Conservation (phyloP, 1,140 invertebrate genomes). For the honey bee (Apis mellifera) region DNA sequence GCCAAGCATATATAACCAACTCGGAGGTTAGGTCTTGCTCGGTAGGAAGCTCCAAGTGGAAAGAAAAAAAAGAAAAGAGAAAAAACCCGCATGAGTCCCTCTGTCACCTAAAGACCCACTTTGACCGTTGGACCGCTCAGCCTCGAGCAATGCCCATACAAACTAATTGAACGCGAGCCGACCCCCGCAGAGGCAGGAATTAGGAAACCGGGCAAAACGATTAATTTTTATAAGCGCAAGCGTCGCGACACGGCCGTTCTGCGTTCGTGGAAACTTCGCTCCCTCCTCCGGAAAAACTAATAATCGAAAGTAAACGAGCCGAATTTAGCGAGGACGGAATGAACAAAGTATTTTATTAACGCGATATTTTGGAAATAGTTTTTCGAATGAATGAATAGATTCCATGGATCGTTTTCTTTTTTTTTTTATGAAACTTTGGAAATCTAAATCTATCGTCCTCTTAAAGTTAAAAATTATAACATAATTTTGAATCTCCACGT, state of each 20-base stretch:
- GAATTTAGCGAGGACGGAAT: background rate
- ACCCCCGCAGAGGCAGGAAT: conserved; percentile 64
- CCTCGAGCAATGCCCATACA: conserved; percentile 61
- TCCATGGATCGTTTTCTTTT: too few relatives aligned
- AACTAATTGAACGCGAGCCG: conserved; percentile 67
- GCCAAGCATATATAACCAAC: background rate
- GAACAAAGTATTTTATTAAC: too few relatives aligned
- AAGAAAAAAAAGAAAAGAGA: background rate
- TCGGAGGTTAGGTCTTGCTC: conserved; percentile 20
- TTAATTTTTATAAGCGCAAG: conserved; percentile 69
- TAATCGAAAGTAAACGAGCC: conserved; percentile 25
- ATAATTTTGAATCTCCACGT: too few relatives aligned
- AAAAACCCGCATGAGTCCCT: conserved; percentile 68
- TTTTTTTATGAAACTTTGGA: background rate
- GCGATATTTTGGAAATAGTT: background rate
- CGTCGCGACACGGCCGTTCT: conserved; percentile 31
- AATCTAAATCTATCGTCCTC: background rate
- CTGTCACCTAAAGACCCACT: conserved; percentile 62
- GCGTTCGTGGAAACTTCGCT: conserved; percentile 38
- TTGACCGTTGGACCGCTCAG: conserved; percentile 28
- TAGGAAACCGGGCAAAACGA: conserved; percentile 72
- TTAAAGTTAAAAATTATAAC: too few relatives aligned
- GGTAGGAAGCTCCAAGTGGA: conserved; percentile 39
- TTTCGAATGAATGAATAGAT: too few relatives aligned
- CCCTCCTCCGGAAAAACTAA: conserved; percentile 41